Percentiles rank a stretch among this genome's conserved stretches.
phyloP scores from a whole-genome alignment of 1,140 invertebrate genomes.

The Drosophila busckii region DNA sequence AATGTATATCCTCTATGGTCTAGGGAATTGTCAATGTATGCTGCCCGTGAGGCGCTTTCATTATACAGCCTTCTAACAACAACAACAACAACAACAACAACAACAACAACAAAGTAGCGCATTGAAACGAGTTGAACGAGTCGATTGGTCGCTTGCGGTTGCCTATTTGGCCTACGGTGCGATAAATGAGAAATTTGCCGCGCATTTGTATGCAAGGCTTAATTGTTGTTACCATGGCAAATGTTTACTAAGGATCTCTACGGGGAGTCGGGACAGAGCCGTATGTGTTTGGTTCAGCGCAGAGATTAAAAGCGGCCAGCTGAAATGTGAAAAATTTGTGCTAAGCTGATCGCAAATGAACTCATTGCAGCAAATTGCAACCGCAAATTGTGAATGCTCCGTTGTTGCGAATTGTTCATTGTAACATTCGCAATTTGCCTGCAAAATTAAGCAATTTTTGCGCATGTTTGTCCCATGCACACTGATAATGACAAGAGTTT shows the following conservation, averaged over 20 bases:
- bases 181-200: conserved; percentile 63
- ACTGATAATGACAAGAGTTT: too few species aligned
- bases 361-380: too few species aligned
- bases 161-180: conserved; percentile 1
- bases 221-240: conserved; percentile 53
- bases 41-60: conserved; percentile 44
- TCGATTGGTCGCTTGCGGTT: conserved; percentile 32
- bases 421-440: too few species aligned
- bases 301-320: conserved; percentile 45
- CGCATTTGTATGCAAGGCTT: conserved; percentile 61
- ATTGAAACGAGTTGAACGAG: conserved; percentile 12
- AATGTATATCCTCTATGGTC: conserved; percentile 1
- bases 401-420: too few species aligned
- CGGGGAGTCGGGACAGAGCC: too few species aligned
- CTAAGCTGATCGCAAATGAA: too few species aligned
- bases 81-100: conserved; percentile 10
- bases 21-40: conserved; percentile 23
- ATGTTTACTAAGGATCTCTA: too few species aligned
- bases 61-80: conserved; percentile 20
- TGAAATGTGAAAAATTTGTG: too few species aligned
- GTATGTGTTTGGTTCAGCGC: conserved; percentile 14
- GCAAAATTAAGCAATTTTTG: too few species aligned
- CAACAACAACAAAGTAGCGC: too few species aligned
- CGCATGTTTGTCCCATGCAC: too few species aligned
- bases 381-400: too few species aligned